These are phyloP conservation scores for Chaetodon auriga DNA, from an alignment of 2,113 vertebrate genomes.

Conservation along the genomic window DNA sequence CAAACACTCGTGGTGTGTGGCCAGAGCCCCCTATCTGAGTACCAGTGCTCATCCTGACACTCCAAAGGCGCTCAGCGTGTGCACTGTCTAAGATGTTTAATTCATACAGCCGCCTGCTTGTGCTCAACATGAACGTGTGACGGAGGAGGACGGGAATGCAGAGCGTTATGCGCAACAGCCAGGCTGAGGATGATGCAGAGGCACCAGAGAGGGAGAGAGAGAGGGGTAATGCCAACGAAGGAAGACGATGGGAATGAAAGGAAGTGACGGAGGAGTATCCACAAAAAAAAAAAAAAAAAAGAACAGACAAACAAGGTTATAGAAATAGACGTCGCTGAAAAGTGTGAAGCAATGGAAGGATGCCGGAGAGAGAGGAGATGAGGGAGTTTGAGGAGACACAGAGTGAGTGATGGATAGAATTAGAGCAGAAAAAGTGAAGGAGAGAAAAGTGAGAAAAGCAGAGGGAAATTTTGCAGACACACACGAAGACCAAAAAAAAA, in stretches of 20 bases:
- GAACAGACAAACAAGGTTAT: constrained; percentile 12
- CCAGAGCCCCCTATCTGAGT: constrained; percentile 39
- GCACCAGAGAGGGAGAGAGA: constrained; percentile 12
- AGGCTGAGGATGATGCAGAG: constrained; percentile 27
- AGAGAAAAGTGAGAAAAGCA: constrained; percentile 43
- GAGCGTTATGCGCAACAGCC: constrained; percentile 28
- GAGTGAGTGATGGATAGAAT: constrained; percentile 66
- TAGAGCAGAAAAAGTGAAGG: constrained; percentile 45
- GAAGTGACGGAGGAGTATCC: constrained; percentile 27
- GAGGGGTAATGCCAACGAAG: constrained; percentile 12
- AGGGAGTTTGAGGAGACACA: constrained; percentile 28
- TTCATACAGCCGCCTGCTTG: constrained; percentile 64
- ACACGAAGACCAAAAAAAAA: constrained; percentile 7
- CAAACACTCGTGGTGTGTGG: constrained; percentile 58
- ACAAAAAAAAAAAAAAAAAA: neutral
- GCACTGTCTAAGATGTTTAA: constrained; percentile 75
- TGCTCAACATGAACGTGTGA: constrained; percentile 45
- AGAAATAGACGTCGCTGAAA: constrained; percentile 45
- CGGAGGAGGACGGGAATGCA: constrained; percentile 45
- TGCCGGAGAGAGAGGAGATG: neutral
- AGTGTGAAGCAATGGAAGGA: constrained; percentile 40
- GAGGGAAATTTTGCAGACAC: constrained; percentile 41
- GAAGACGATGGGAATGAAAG: neutral
- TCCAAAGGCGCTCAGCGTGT: constrained; percentile 63
- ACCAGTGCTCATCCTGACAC: constrained; percentile 64